phyloP scores from a whole-genome alignment of 2,888 invertebrate species.

The Perdita meconis region DNA sequence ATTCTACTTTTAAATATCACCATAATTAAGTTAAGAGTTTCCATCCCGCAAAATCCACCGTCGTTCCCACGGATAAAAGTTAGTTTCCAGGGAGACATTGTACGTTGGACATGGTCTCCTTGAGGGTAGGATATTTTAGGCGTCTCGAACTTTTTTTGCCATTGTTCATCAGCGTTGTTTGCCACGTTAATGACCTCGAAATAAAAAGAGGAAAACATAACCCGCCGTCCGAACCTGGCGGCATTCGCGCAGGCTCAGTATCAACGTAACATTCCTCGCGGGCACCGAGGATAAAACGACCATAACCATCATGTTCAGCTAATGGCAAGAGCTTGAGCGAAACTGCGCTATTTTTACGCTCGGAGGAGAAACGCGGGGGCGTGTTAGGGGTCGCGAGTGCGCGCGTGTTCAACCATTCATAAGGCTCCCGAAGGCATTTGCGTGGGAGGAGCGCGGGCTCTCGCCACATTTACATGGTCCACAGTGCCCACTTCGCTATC shows the following conservation, averaged over 20 bases:
- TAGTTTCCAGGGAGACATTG: background rate
- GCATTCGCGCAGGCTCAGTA: conserved; percentile 25
- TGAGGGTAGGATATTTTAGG: background rate
- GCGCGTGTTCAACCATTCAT: conserved; percentile 65
- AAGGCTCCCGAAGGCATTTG: conserved; percentile 49
- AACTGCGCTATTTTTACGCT: conserved; percentile 53
- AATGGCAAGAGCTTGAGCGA: conserved; percentile 51
- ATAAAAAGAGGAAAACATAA: background rate
- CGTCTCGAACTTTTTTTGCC: background rate
- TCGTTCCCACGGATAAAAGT: too few species aligned
- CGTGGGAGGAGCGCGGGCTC: conserved; percentile 27
- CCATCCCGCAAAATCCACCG: too few species aligned
- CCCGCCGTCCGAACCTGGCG: background rate
- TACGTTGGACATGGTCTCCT: background rate
- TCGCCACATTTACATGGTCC: conserved; percentile 37
- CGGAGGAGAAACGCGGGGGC: conserved; percentile 29
- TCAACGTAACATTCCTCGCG: conserved; percentile 46
- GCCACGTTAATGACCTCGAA: background rate
- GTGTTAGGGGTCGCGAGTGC: too few species aligned
- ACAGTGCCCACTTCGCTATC: background rate
- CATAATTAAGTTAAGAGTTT: too few species aligned
- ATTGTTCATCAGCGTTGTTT: conserved; percentile 5
- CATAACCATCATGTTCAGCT: conserved; percentile 59
- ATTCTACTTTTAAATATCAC: too few species aligned
- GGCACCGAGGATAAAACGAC: conserved; percentile 52